phyloP scores from a whole-genome alignment of 1,140 invertebrate genomes.

The Coboldia fuscipes region DNA sequence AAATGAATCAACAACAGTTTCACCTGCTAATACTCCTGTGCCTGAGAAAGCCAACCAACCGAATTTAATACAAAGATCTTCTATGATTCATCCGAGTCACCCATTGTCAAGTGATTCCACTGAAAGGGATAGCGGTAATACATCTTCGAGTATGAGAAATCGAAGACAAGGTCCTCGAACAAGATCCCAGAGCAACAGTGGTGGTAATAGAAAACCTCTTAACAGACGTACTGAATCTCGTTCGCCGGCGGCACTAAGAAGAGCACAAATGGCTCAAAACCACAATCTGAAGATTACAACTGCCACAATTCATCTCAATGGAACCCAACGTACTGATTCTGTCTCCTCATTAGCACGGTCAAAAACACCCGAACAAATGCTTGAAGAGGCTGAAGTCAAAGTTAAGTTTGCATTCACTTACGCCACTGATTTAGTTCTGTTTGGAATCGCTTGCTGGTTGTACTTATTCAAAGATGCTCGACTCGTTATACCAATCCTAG shows the following conservation, averaged over 20 bases:
- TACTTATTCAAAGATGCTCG: conserved; percentile 58
- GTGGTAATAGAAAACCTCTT: conserved; percentile 1
- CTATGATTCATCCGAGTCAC: too few species aligned
- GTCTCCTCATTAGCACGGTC: background rate
- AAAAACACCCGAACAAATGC: conserved; percentile 15
- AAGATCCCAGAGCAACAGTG: background rate
- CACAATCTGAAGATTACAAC: background rate
- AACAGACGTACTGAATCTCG: conserved; percentile 6
- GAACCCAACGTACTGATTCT: background rate
- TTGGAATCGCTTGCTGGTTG: conserved; percentile 48
- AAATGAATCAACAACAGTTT: background rate
- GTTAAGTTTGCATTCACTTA: conserved; percentile 42
- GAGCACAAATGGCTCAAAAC: conserved; percentile 1
- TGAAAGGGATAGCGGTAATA: too few species aligned
- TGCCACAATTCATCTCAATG: background rate
- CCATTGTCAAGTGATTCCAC: too few species aligned
- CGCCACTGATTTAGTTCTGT: conserved; percentile 41
- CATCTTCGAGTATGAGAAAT: too few species aligned
- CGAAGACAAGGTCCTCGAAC: too few species aligned
- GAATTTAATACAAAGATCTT: too few species aligned
- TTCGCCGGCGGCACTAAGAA: conserved; percentile 5
- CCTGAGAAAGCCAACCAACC: conserved; percentile 2
- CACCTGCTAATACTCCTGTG: background rate
- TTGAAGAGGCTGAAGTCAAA: conserved; percentile 35
- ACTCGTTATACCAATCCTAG: conserved; percentile 49